A percentile compares a stretch with the other conserved stretches of the same genome.
phyloP scores from a whole-genome alignment of 1,140 invertebrate genomes.

The Kradibia gibbosae region DNA sequence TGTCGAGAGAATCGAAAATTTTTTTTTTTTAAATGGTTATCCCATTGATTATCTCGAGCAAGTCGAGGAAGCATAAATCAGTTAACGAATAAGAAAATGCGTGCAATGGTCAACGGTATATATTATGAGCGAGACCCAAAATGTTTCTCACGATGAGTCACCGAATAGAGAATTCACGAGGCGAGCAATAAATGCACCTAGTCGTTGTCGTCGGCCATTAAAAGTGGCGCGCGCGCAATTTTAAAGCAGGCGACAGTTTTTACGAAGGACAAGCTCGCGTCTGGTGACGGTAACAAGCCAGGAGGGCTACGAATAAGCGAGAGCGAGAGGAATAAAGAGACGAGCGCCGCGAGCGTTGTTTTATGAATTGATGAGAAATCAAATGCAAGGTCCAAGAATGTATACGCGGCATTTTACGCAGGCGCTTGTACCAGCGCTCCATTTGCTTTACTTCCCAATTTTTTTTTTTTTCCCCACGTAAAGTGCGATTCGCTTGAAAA shows the following conservation, averaged over 20 bases:
- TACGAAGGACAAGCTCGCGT: too few relatives aligned
- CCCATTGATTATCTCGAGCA: too few relatives aligned
- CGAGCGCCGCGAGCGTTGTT: constrained; percentile 18
- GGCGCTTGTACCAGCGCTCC: not conserved
- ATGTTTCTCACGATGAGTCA: too few relatives aligned
- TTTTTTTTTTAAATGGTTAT: too few relatives aligned
- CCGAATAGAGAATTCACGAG: too few relatives aligned
- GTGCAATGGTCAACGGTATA: too few relatives aligned
- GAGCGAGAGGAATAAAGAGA: constrained; percentile 21
- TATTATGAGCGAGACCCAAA: too few relatives aligned
- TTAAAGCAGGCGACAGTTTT: too few relatives aligned
- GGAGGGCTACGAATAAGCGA: not conserved
- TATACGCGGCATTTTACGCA: constrained; percentile 20
- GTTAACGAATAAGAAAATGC: too few relatives aligned
- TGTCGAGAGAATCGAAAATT: too few relatives aligned
- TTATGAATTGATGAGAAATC: constrained; percentile 49
- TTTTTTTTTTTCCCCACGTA: too few relatives aligned
- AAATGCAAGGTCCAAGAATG: constrained; percentile 42
- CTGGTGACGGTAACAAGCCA: not conserved
- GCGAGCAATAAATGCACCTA: not conserved
- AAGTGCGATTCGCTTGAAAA: not conserved
- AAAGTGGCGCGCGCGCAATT: not conserved
- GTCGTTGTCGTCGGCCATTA: not conserved
- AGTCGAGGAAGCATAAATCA: too few relatives aligned
- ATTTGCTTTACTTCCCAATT: not conserved